Conservation (phyloP, 2,888 invertebrate species). For the Zonitis immaculata region DNA sequence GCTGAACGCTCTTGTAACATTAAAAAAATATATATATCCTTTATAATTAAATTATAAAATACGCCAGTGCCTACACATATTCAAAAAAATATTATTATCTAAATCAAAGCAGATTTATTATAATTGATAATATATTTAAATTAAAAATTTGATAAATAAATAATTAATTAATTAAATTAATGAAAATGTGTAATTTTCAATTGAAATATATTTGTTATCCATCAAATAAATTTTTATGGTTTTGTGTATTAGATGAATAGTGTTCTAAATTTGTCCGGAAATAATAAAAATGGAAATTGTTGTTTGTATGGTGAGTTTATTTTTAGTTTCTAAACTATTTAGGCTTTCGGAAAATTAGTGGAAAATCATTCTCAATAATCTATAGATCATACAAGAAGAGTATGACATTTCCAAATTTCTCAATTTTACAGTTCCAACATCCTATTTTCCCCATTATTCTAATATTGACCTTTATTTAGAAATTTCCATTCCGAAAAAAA, state of each 20-base stretch:
- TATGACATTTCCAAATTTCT: too few species aligned
- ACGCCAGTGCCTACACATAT: conserved; percentile 20
- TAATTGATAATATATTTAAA: too few species aligned
- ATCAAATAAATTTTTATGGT: conserved; percentile 6
- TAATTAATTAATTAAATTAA: too few species aligned
- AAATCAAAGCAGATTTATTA: too few species aligned
- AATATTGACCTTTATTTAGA: too few species aligned
- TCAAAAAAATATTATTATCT: conserved; percentile 15
- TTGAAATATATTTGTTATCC: conserved; percentile 6
- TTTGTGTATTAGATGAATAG: not conserved
- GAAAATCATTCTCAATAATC: not conserved
- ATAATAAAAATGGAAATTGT: conserved; percentile 15
- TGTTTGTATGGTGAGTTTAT: conserved; percentile 23
- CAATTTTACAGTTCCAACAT: too few species aligned
- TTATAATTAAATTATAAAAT: conserved; percentile 21
- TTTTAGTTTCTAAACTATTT: conserved; percentile 12
- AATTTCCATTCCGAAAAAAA: too few species aligned
- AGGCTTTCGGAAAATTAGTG: not conserved
- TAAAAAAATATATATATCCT: too few species aligned
- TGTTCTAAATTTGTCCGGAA: conserved; percentile 1
- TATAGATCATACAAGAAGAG: too few species aligned
- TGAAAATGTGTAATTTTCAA: conserved; percentile 8
- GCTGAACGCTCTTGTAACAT: conserved; percentile 18
- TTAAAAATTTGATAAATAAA: too few species aligned
- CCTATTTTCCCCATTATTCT: too few species aligned